Evolutionary conservation across 2,797 vertebrate species (phyloP).

Genomic region (Sciurus vulgaris): DNA sequence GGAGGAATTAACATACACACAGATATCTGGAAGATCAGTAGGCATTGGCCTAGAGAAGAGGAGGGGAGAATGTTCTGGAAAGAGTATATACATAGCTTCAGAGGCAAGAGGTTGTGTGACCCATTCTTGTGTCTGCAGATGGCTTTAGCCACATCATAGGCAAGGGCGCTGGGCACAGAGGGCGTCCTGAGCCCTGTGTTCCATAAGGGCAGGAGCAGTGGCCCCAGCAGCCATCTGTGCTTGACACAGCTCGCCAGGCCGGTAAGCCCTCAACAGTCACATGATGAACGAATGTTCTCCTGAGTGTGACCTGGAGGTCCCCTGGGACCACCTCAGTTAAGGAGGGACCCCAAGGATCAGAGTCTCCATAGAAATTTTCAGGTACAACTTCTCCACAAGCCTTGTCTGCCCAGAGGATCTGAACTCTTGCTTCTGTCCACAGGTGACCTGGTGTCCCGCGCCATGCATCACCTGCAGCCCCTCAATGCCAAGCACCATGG

Average conservation of each 20-base stretch:
- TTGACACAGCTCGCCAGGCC: background rate
- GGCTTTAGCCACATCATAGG: too few relatives aligned
- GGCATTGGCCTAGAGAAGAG: background rate
- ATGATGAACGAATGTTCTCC: too few relatives aligned
- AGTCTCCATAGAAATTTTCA: background rate
- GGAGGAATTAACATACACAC: background rate
- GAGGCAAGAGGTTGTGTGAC: background rate
- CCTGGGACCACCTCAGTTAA: background rate
- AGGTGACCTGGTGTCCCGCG: slow-evolving; percentile 97
- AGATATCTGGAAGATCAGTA: background rate
- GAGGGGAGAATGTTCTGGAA: background rate
- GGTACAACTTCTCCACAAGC: background rate
- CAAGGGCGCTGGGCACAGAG: rapidly evolving
- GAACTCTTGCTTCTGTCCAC: slow-evolving; percentile 78
- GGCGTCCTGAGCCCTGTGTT: background rate
- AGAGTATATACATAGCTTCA: background rate
- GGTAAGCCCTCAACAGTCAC: background rate
- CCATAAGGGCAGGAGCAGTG: background rate
- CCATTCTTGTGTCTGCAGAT: background rate
- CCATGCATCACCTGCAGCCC: slow-evolving; percentile 97
- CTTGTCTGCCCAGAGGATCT: background rate
- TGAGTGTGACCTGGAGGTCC: background rate
- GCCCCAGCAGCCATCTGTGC: background rate
- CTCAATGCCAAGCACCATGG: slow-evolving; percentile 94
- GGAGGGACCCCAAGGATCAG: background rate